Conservation (phyloP, 2,113 vertebrate species). For the Panurus biarmicus region DNA sequence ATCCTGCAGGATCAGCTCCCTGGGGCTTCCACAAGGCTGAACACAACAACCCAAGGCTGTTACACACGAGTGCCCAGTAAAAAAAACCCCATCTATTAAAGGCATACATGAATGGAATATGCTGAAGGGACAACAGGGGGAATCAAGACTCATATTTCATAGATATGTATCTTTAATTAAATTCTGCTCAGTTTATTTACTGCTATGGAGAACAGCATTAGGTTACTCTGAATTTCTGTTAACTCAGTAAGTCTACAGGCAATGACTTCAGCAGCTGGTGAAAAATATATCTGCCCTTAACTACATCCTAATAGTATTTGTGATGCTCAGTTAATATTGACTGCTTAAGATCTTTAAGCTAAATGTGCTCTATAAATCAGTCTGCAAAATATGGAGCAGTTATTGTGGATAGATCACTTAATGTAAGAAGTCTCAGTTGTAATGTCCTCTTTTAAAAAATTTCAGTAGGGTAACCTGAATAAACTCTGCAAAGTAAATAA, state of each 20-base stretch:
- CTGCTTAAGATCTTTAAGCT: background rate
- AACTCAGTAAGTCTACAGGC: background rate
- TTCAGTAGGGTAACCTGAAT: background rate
- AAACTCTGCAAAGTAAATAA: background rate
- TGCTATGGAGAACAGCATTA: background rate
- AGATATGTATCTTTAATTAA: constrained; percentile 42
- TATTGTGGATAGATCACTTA: background rate
- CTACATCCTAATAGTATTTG: background rate
- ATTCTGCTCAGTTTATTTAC: constrained; percentile 30
- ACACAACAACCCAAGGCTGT: background rate
- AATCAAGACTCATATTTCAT: background rate
- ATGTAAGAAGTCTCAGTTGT: background rate
- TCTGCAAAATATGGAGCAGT: background rate
- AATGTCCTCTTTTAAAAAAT: background rate
- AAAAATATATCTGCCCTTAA: background rate
- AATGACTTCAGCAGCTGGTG: background rate
- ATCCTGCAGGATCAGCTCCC: background rate
- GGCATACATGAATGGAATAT: background rate
- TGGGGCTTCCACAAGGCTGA: background rate
- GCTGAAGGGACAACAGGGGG: background rate
- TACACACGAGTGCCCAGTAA: background rate
- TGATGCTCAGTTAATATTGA: background rate
- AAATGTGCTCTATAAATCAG: background rate
- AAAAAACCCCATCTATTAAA: constrained; percentile 10
- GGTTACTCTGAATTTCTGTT: background rate